Evolutionary conservation across 2,113 vertebrate genomes (phyloP), one percentile per base, ranked within the genome.

Genomic region (Pomatostomus ruficeps): DNA sequence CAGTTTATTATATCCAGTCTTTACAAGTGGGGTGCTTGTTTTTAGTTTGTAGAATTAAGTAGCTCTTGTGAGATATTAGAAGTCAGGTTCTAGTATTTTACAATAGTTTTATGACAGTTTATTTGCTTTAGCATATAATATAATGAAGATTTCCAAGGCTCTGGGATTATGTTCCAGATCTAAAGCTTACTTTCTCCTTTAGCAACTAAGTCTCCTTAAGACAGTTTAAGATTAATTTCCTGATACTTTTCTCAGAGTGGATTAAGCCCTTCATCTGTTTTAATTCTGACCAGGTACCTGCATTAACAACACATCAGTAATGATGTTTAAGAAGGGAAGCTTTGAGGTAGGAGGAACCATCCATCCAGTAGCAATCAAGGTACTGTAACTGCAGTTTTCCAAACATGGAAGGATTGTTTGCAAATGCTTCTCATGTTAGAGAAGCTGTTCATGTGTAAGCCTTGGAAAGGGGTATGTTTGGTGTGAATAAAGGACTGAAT

Each of bases 321-420:
- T 99, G 99, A 99, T 99, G 99, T 99, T 99, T 88, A 99, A 99
- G 97, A 99, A 99, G 85, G 99, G 99, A 92, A 99, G 99, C 96
- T 99, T 99, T 98, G 99, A 99, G 93, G 98, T 99, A 8, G 99
- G 98, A 97, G 99, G 98, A 21, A 99, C 97, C 6, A 99, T 99
- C 70, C 96, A 99, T 84, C 99, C 99, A 0, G 98, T 99, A 52
- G 98, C 99, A 42, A 99, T 99, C 94, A 99, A 99, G 98, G 99
- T 99, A 99, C 98, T 1, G 21, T 58, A 49, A 48, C 52, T 74
- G 63, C 57, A 71, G 14, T 43, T 95, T 93, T 77, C n/a, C 81
- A 54, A 43, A 66, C 1, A 1, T 21, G 42, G 58, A 42, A 66
- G 23, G 38, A 48, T 52, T 68, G 54, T 76, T 66, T 83, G 24